Conservation (phyloP, 2,113 vertebrate genomes). For the Poeciliopsis turrubarensis region DNA sequence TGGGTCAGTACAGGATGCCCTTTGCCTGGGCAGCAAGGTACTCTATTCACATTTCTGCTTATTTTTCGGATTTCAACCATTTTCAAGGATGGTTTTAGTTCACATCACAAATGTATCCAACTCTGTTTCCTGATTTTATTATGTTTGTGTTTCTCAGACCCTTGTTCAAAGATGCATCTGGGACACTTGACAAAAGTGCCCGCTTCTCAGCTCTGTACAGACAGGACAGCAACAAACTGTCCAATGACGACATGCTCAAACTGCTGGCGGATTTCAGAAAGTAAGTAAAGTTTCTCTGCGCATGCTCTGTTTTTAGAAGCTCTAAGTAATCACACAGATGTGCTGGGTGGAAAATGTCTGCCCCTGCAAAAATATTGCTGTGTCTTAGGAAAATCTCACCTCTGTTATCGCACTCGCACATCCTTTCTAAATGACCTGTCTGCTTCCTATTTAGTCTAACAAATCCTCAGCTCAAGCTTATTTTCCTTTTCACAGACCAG, state of each 20-base stretch:
- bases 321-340: slow-evolving; percentile 31
- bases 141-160: slow-evolving; percentile 77
- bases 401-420: slow-evolving; percentile 36
- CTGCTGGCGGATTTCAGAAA: slow-evolving; percentile 95
- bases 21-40: slow-evolving; percentile 99
- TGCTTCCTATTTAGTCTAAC: slow-evolving; percentile 56
- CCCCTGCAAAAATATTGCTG: slow-evolving; percentile 22
- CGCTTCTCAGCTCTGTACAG: slow-evolving; percentile 95
- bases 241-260: slow-evolving; percentile 96
- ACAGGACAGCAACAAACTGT: slow-evolving; percentile 97
- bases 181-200: slow-evolving; percentile 91
- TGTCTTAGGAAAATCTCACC: slow-evolving; percentile 33
- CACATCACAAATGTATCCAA: neutral
- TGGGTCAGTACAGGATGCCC: slow-evolving; percentile 96
- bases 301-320: neutral
- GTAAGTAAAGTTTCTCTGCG: slow-evolving; percentile 78
- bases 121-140: neutral
- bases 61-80: neutral
- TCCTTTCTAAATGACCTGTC: neutral
- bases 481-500: slow-evolving; percentile 83
- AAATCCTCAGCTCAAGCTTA: slow-evolving; percentile 44
- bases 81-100: neutral
- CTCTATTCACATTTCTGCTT: neutral
- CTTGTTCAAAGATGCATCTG: slow-evolving; percentile 92
- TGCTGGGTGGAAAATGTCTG: slow-evolving; percentile 29